phyloP scores from a whole-genome alignment of 2,888 invertebrate species.

The Mactromeris polynyma region DNA sequence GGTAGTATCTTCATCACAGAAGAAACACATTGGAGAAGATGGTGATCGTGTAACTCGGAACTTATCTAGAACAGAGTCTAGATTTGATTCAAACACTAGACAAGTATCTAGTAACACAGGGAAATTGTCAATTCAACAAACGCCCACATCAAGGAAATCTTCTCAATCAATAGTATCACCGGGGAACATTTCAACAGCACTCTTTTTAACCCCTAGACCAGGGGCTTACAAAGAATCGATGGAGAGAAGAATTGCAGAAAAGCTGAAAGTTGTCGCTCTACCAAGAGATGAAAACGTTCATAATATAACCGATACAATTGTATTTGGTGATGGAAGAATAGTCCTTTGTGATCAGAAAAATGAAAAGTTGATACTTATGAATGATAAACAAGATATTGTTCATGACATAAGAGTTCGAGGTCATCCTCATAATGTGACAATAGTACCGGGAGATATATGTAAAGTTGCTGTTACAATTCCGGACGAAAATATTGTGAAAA shows the following conservation, averaged over 20 bases:
- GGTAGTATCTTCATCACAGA: neutral
- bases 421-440: conserved; percentile 50
- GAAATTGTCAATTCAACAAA: conserved; percentile 4
- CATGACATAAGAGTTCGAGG: conserved; percentile 19
- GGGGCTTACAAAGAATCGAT: conserved; percentile 2
- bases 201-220: conserved; percentile 9
- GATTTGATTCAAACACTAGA: neutral
- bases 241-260: conserved; percentile 35
- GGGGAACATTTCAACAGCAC: conserved; percentile 20
- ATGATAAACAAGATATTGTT: neutral
- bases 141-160: conserved; percentile 25
- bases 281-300: conserved; percentile 14
- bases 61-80: neutral
- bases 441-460: neutral
- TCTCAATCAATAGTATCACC: conserved; percentile 39
- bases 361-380: conserved; percentile 34
- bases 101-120: neutral
- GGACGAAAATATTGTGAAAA: conserved; percentile 31
- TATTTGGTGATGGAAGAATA: conserved; percentile 20
- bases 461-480: conserved; percentile 46
- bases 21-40: neutral
- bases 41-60: neutral
- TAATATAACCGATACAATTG: conserved; percentile 41
- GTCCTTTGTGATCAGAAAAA: conserved; percentile 52
- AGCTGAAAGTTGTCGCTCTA: conserved; percentile 18